Percentiles rank a stretch among this genome's conserved stretches.
These are phyloP conservation scores for Beaufortia kweichowensis DNA, from an alignment of 2,113 vertebrate genomes.

Conservation along the genomic window DNA sequence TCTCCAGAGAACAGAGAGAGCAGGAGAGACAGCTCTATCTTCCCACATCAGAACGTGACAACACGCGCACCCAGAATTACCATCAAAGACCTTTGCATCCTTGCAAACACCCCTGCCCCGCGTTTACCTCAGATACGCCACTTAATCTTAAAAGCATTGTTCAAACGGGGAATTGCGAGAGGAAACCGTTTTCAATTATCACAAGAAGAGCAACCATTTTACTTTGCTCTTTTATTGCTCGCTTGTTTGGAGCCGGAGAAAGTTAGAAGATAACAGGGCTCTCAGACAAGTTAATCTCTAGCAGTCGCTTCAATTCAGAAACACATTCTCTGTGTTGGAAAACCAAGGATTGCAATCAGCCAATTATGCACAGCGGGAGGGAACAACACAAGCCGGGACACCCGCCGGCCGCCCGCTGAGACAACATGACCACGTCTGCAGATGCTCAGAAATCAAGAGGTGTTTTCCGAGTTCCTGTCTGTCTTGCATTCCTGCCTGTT, in stretches of 20 bases:
- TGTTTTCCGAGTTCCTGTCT: conserved; percentile 29
- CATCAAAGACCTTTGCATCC: conserved; percentile 44
- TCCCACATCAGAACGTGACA: conserved; percentile 23
- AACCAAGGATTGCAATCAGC: conserved; percentile 41
- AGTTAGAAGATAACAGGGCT: conserved; percentile 34
- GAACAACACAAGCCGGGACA: conserved; percentile 33
- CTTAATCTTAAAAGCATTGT: conserved; percentile 33
- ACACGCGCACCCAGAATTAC: conserved; percentile 40
- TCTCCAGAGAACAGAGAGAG: neutral
- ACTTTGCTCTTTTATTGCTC: conserved; percentile 3
- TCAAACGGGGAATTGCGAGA: neutral
- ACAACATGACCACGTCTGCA: neutral
- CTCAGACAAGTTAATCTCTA: conserved; percentile 34
- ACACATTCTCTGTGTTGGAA: neutral
- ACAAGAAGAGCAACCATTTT: neutral
- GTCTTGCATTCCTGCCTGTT: conserved; percentile 30
- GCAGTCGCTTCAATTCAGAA: conserved; percentile 38
- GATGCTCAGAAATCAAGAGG: conserved; percentile 22
- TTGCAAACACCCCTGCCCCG: conserved; percentile 28
- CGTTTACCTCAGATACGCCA: conserved; percentile 21
- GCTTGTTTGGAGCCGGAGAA: conserved; percentile 50
- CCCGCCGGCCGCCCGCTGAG: neutral
- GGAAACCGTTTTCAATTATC: conserved; percentile 32
- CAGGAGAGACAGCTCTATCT: conserved; percentile 34
- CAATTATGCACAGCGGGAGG: conserved; percentile 41